These are phyloP conservation scores for Pangasius sanitwongsei DNA, from an alignment of 2,797 vertebrate species.

Conservation along the genomic window DNA sequence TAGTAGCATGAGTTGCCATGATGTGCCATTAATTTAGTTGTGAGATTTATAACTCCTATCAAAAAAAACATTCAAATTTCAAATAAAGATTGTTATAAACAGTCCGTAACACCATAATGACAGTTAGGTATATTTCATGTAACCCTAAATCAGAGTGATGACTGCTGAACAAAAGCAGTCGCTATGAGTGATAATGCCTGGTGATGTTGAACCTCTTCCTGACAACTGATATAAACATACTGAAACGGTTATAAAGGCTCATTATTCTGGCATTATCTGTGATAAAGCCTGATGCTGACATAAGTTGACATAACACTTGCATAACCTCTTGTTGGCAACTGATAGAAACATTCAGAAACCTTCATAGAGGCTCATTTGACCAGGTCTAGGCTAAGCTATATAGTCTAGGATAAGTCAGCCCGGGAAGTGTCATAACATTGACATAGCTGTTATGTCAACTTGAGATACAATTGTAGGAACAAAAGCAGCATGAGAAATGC, in stretches of 20 bases:
- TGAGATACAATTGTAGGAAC: not conserved
- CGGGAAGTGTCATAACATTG: not conserved
- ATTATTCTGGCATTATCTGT: not conserved
- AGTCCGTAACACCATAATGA: not conserved
- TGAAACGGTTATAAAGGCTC: not conserved
- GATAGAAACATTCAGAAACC: not conserved
- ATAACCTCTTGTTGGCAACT: not conserved
- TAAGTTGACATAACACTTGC: too few species aligned
- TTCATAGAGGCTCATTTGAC: not conserved
- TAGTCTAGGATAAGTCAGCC: not conserved
- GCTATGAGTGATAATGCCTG: not conserved
- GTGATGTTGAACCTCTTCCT: not conserved
- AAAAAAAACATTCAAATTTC: not conserved
- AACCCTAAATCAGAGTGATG: not conserved
- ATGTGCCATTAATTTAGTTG: not conserved
- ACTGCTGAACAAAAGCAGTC: not conserved
- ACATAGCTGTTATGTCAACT: not conserved
- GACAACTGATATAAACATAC: not conserved
- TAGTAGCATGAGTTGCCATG: not conserved
- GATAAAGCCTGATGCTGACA: not conserved
- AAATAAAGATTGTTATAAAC: not conserved
- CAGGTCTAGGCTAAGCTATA: not conserved
- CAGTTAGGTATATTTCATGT: not conserved
- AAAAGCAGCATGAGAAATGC: not conserved
- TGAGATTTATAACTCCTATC: not conserved